Evolutionary conservation across 1,140 invertebrate species (phyloP).

Genomic region (Psilanteris sp.): DNA sequence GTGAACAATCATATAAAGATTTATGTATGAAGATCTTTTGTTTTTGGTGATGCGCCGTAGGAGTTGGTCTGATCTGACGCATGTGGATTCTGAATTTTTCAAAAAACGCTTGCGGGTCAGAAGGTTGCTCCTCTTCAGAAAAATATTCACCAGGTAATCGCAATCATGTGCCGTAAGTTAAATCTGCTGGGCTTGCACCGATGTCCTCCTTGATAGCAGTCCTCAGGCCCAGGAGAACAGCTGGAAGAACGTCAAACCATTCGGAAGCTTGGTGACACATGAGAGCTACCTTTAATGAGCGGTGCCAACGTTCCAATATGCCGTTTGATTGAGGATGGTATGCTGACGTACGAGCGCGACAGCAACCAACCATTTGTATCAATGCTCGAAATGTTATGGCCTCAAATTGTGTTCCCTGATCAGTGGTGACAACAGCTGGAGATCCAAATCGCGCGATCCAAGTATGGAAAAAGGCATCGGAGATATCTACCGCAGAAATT

Average conservation of each 20-base stretch:
- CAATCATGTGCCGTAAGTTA: neutral
- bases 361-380: too few species aligned
- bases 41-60: too few species aligned
- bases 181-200: neutral
- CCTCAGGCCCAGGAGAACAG: conserved; percentile 68
- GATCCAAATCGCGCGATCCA: neutral
- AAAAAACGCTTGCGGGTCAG: neutral
- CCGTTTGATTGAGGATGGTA: conserved; percentile 70
- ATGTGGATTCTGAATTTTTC: neutral
- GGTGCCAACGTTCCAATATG: conserved; percentile 73
- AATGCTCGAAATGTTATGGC: too few species aligned
- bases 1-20: too few species aligned
- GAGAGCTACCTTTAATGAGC: conserved; percentile 66
- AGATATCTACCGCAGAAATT: conserved; percentile 70
- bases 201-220: conserved; percentile 1
- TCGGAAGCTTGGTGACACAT: conserved; percentile 56
- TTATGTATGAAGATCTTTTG: too few species aligned
- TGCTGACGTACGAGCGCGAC: too few species aligned
- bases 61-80: conserved; percentile 15
- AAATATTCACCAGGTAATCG: neutral
- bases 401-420: too few species aligned
- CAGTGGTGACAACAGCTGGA: neutral
- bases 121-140: neutral
- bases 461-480: conserved; percentile 66
- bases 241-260: conserved; percentile 71